Conservation (phyloP, 2,797 vertebrate species). For the Hapalemur alaotrensis region DNA sequence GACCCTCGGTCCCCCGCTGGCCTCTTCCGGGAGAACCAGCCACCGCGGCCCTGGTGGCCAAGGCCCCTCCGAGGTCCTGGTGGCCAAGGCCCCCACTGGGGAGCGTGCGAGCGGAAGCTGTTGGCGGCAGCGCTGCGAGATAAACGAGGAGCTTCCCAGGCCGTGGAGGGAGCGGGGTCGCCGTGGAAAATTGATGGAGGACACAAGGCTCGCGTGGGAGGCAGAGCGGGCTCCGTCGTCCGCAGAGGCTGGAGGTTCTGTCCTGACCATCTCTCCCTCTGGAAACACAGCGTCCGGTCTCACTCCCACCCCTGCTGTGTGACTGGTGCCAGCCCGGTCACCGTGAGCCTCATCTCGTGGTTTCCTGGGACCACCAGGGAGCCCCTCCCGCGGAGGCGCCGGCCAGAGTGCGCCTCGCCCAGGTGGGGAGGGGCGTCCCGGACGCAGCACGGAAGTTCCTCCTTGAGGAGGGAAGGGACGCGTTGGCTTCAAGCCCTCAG, state of each 20-base stretch:
- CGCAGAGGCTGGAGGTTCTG: rapidly evolving
- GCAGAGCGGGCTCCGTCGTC: rapidly evolving
- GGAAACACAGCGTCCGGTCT: rapidly evolving
- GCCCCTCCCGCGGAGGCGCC: rapidly evolving
- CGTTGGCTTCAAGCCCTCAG: not conserved
- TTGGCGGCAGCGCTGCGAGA: not conserved
- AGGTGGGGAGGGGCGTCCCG: not conserved
- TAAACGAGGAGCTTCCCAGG: not conserved
- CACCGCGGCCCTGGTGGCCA: rapidly evolving
- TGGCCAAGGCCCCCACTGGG: rapidly evolving
- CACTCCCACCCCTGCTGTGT: not conserved
- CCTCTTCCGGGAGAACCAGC: not conserved
- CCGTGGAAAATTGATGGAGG: not conserved
- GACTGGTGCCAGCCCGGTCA: not conserved
- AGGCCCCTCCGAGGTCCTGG: not conserved
- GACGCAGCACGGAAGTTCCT: not conserved
- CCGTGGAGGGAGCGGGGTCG: no score
- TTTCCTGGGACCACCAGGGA: not conserved
- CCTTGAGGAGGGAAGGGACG: not conserved
- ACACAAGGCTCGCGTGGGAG: rapidly evolving
- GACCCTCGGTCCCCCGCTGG: no score
- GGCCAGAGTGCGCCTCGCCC: not conserved
- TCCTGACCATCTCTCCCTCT: not conserved
- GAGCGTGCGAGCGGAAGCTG: rapidly evolving
- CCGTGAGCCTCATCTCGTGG: not conserved